Conservation (phyloP, 2,113 vertebrate species). For the Atrichornis clamosus region DNA sequence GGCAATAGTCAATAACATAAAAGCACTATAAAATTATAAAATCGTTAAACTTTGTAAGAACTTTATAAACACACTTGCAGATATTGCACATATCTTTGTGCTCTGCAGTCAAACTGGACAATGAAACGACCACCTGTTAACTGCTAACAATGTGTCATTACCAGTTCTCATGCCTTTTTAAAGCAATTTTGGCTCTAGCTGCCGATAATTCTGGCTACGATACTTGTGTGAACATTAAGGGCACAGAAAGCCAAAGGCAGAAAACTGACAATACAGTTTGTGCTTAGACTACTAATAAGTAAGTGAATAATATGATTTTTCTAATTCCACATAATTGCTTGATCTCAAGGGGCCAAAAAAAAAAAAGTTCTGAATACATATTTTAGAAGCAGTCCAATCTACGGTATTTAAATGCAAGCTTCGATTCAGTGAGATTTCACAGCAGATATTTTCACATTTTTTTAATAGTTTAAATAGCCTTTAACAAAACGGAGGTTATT, state of each 20-base stretch:
- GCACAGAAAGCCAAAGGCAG: slow-evolving; percentile 79
- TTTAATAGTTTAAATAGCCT: slow-evolving; percentile 53
- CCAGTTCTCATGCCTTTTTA: slow-evolving; percentile 78
- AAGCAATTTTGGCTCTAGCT: slow-evolving; percentile 81
- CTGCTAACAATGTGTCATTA: slow-evolving; percentile 81
- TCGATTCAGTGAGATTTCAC: slow-evolving; percentile 39
- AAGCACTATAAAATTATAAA: slow-evolving; percentile 54
- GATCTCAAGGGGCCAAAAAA: slow-evolving; percentile 68
- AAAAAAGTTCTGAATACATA: slow-evolving; percentile 66
- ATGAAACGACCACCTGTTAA: slow-evolving; percentile 85
- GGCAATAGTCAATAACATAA: slow-evolving; percentile 52
- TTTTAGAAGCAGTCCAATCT: slow-evolving; percentile 64
- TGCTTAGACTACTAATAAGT: slow-evolving; percentile 78
- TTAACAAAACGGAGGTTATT: slow-evolving; percentile 44
- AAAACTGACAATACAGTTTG: slow-evolving; percentile 79
- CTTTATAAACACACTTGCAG: slow-evolving; percentile 68
- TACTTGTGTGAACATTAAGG: slow-evolving; percentile 81
- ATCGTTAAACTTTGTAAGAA: slow-evolving; percentile 64
- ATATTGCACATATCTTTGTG: slow-evolving; percentile 73
- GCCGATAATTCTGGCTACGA: slow-evolving; percentile 77
- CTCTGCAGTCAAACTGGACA: slow-evolving; percentile 78
- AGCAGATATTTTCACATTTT: slow-evolving; percentile 47
- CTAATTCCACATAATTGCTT: slow-evolving; percentile 74
- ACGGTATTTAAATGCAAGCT: slow-evolving; percentile 57
- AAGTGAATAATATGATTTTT: slow-evolving; percentile 73